Percentiles rank a stretch among this genome's conserved stretches.
phyloP scores from a whole-genome alignment of 2,888 invertebrate species.

The Ormyrus labotus region DNA sequence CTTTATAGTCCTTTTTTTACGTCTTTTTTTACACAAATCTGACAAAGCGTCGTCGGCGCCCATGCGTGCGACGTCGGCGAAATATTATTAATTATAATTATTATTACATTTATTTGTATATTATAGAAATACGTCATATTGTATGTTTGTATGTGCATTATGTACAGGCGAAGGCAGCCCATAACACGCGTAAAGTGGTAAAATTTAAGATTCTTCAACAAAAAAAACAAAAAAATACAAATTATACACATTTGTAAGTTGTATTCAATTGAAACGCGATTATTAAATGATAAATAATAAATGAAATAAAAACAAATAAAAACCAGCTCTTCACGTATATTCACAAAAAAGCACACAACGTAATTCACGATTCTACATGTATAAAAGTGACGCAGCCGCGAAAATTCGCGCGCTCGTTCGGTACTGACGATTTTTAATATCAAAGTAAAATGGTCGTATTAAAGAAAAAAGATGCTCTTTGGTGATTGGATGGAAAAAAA shows the following conservation, averaged over 20 bases:
- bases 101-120: conserved; percentile 66
- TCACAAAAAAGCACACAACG: conserved; percentile 32
- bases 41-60: conserved; percentile 58
- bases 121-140: conserved; percentile 66
- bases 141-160: conserved; percentile 68
- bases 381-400: conserved; percentile 23
- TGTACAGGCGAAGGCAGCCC: conserved; percentile 63
- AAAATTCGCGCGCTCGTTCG: conserved; percentile 26
- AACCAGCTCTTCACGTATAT: conserved; percentile 36
- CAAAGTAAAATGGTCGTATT: conserved; percentile 40
- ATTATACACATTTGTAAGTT: conserved; percentile 56
- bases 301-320: conserved; percentile 45
- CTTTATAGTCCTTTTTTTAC: conserved; percentile 57
- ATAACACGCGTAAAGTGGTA: conserved; percentile 51
- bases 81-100: conserved; percentile 59
- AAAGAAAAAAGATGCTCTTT: conserved; percentile 22
- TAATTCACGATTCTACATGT: conserved; percentile 15
- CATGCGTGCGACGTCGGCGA: conserved; percentile 57
- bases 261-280: conserved; percentile 56
- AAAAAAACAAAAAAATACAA: conserved; percentile 46
- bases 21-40: conserved; percentile 57
- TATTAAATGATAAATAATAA: conserved; percentile 55
- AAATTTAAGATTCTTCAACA: conserved; percentile 41
- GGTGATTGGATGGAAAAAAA: conserved; percentile 34
- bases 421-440: conserved; percentile 49